These are phyloP conservation scores for Lepidonotus clava DNA, from an alignment of 2,888 invertebrate genomes.

Conservation along the genomic window DNA sequence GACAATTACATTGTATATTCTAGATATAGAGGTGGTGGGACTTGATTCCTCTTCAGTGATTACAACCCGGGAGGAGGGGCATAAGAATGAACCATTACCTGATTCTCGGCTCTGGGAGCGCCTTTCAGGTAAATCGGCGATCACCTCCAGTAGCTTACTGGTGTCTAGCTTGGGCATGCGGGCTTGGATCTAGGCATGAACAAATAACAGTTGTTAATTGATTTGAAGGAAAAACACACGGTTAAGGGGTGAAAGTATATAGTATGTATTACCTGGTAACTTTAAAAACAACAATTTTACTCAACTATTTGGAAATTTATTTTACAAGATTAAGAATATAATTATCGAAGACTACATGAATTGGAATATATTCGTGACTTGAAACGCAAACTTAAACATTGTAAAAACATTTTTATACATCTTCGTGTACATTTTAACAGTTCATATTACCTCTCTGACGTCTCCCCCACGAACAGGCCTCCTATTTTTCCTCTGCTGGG, in stretches of 20 bases:
- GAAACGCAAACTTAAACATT: background rate
- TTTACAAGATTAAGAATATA: too few species aligned
- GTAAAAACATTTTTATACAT: too few species aligned
- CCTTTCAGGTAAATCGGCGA: slow-evolving; percentile 72
- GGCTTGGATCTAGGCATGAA: slow-evolving; percentile 65
- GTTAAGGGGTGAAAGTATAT: too few species aligned
- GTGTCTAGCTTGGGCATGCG: slow-evolving; percentile 77
- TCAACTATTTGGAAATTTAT: too few species aligned
- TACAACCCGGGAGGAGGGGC: too few species aligned
- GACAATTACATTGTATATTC: background rate
- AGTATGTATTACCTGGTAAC: too few species aligned
- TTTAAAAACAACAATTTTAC: too few species aligned
- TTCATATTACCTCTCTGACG: slow-evolving; percentile 66
- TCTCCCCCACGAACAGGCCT: slow-evolving; percentile 63
- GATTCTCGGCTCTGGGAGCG: background rate
- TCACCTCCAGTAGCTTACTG: slow-evolving; percentile 69
- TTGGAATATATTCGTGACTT: too few species aligned
- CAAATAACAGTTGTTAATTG: background rate
- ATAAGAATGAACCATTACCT: background rate
- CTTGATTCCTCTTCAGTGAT: too few species aligned
- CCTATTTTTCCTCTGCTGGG: slow-evolving; percentile 65
- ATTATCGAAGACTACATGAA: too few species aligned
- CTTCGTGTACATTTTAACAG: too few species aligned
- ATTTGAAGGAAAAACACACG: background rate
- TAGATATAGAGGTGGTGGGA: background rate